phyloP scores from a whole-genome alignment of 2,113 vertebrate genomes.

The Axis porcinus region DNA sequence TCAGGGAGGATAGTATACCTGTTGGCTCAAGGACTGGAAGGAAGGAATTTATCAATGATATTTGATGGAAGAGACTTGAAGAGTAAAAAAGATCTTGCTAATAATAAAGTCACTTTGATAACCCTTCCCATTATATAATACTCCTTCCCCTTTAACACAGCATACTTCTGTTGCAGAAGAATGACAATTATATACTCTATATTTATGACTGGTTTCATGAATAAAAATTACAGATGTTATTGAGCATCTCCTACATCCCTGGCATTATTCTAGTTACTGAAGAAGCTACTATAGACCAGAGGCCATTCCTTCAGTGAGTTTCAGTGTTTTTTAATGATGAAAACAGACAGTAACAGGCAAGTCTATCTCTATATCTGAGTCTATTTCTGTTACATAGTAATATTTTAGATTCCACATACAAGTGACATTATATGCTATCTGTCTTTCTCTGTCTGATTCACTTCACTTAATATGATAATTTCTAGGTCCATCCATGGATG shows the following conservation, averaged over 20 bases:
- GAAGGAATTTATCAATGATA: neutral
- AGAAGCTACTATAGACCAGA: neutral
- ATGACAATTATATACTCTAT: neutral
- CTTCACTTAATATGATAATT: neutral
- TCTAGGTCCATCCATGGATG: neutral
- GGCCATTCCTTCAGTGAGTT: neutral
- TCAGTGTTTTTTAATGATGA: neutral
- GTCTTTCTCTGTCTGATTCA: neutral
- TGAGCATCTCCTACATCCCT: neutral
- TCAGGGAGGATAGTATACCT: neutral
- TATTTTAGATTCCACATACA: neutral
- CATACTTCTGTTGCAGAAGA: neutral
- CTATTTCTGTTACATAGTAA: neutral
- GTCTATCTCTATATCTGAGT: neutral
- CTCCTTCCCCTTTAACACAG: neutral
- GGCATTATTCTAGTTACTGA: neutral
- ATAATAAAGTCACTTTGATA: neutral
- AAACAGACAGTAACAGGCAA: neutral
- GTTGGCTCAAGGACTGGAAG: neutral
- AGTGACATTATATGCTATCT: neutral
- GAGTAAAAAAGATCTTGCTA: neutral
- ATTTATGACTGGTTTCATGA: neutral
- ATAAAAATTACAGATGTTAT: neutral
- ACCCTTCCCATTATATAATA: neutral
- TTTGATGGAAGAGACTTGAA: neutral